Base-by-base conservation (phyloP, 2,797 vertebrate genomes). In the Ctenopoma kingsleyae region DNA sequence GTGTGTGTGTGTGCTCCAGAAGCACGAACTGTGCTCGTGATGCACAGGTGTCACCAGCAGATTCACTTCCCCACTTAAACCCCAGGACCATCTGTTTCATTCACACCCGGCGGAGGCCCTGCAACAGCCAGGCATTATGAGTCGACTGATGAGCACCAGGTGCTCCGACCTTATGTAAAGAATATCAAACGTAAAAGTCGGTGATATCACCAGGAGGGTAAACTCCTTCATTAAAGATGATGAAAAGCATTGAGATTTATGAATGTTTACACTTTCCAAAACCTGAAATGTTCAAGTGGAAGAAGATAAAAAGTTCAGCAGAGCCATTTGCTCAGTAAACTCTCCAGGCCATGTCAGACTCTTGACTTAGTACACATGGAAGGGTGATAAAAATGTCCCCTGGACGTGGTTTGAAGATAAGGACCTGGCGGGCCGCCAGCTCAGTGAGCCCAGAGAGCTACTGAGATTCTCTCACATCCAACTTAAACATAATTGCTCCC, bases 61-160 rank as follows among this genome's bases (percentile, higher is more conserved):
- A 83, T 71, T 67, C 74, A 44, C 71, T 65, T 74, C 65, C 55
- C 67, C 75, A 53, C 73, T 70, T 78, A 81, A 86, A 69, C 65
- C 54, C 59, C 57, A 19, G 40, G 55, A 30, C 87, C 89, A 92
- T 92, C 89, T 90, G 90, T 83, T 81, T 75, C 80, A 71, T 69
- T 86, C 76, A 80, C 65, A 57, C 66, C 55, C 69, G 53, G 23
- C 9, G 60, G 69, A 73, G 68, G 60, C 74, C 67, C 44, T 43
- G 66, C 62, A 75, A 52, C 72, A 70, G 80, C 51, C 56, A 73
- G 77, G 67, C 61, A 49, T 65, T 63, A 77, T 44, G 2, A 70
- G 67, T 53, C 47, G 15, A 72, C 56, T 38, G 59, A 68, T 38
- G 54, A 78, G 70, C 68, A 50, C 71, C 73, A 32, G 48, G 69